These are phyloP conservation scores for Neoascia interrupta DNA, from an alignment of 2,888 invertebrate species.

Conservation along the genomic window DNA sequence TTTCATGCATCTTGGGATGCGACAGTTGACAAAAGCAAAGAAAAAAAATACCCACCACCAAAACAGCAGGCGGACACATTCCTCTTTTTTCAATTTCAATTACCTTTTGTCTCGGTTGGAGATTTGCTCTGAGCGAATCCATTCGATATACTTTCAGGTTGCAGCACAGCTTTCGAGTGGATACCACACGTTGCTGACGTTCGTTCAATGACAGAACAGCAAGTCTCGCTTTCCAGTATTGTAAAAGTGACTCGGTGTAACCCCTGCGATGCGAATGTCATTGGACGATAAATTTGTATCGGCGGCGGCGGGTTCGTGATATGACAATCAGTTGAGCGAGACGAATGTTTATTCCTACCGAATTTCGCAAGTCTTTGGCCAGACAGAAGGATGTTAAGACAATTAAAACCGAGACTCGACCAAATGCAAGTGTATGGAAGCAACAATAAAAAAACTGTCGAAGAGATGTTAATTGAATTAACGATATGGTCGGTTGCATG, in stretches of 20 bases:
- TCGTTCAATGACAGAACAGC: slow-evolving; percentile 45
- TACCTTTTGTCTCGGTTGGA: slow-evolving; percentile 41
- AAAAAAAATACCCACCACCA: slow-evolving; percentile 13
- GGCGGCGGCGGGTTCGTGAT: slow-evolving; percentile 36
- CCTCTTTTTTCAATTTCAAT: slow-evolving; percentile 55
- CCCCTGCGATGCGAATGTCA: slow-evolving; percentile 41
- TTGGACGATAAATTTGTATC: slow-evolving; percentile 56
- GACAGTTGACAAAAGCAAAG: slow-evolving; percentile 23
- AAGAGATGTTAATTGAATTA: no score
- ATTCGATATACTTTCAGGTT: not conserved
- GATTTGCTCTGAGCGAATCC: slow-evolving; percentile 2
- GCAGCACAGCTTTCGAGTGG: slow-evolving; percentile 24
- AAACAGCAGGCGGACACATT: slow-evolving; percentile 64
- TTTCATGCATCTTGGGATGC: slow-evolving; percentile 57
- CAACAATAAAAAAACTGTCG: no score
- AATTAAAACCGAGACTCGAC: slow-evolving; percentile 25
- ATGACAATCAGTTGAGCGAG: slow-evolving; percentile 31
- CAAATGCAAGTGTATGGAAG: no score
- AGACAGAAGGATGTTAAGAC: slow-evolving; percentile 18
- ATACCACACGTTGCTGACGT: slow-evolving; percentile 5
- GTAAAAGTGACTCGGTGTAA: slow-evolving; percentile 40
- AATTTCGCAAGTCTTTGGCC: slow-evolving; percentile 4
- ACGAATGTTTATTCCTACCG: slow-evolving; percentile 10
- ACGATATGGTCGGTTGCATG: no score
- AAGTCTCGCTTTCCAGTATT: slow-evolving; percentile 25